phyloP scores from a whole-genome alignment of 2,888 invertebrate genomes.

The Cremastobaeus sp. region DNA sequence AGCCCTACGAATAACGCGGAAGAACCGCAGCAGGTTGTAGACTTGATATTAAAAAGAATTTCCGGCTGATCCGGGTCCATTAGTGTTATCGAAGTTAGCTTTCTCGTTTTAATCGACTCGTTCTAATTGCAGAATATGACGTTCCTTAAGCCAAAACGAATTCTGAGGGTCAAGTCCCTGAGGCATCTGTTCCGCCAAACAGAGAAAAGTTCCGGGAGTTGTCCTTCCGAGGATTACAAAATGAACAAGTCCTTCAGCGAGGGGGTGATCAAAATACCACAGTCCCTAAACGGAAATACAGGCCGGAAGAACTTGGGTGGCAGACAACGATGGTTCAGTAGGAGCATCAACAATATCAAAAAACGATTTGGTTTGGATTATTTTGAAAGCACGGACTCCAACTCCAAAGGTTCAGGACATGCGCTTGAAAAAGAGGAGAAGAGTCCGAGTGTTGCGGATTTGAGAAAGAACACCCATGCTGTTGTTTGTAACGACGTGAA shows the following conservation, averaged over 20 bases:
- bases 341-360: slow-evolving; percentile 74
- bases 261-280: slow-evolving; percentile 66
- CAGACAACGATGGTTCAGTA: slow-evolving; percentile 69
- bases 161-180: slow-evolving; percentile 80
- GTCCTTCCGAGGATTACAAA: slow-evolving; percentile 63
- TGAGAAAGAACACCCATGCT: slow-evolving; percentile 19
- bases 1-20: slow-evolving; percentile 61
- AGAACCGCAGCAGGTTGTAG: slow-evolving; percentile 67
- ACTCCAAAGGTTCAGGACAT: no score
- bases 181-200: slow-evolving; percentile 79
- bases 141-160: slow-evolving; percentile 72
- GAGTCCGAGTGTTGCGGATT: slow-evolving; percentile 37
- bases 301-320: slow-evolving; percentile 58
- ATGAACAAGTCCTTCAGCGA: slow-evolving; percentile 75
- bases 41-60: no score
- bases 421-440: slow-evolving; percentile 20
- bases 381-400: no score
- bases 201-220: no score
- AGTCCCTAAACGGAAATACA: slow-evolving; percentile 33
- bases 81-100: no score
- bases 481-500: no score
- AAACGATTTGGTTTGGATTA: slow-evolving; percentile 74
- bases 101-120: slow-evolving; percentile 6
- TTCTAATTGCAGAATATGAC: slow-evolving; percentile 13
- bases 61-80: no score